These are phyloP conservation scores for Lota lota DNA, from an alignment of 2,113 vertebrate species.

Conservation along the genomic window DNA sequence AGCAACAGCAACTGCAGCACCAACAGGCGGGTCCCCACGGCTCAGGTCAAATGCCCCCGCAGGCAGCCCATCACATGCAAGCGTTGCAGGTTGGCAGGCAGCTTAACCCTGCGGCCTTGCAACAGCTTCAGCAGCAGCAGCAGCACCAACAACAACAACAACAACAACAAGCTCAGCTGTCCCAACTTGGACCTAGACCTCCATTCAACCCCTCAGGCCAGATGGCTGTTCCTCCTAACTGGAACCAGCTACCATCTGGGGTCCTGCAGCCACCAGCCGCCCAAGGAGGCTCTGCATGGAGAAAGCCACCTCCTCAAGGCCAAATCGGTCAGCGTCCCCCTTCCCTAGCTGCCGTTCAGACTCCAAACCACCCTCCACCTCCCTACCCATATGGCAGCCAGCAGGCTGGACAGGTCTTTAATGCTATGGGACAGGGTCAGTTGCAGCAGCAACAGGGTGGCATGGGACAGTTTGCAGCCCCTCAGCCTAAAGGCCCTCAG, in stretches of 20 bases:
- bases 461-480: slow-evolving; percentile 89
- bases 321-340: slow-evolving; percentile 87
- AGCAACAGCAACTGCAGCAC: slow-evolving; percentile 84
- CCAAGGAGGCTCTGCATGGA: slow-evolving; percentile 88
- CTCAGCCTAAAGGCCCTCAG: slow-evolving; percentile 91
- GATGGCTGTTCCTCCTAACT: slow-evolving; percentile 88
- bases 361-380: slow-evolving; percentile 94
- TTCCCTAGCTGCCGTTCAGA: slow-evolving; percentile 89
- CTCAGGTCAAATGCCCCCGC: slow-evolving; percentile 82
- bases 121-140: slow-evolving; percentile 86
- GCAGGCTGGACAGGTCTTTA: slow-evolving; percentile 87
- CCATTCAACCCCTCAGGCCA: slow-evolving; percentile 87
- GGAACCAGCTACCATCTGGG: slow-evolving; percentile 92
- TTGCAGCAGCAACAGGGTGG: slow-evolving; percentile 83
- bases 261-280: slow-evolving; percentile 84
- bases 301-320: slow-evolving; percentile 85
- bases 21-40: slow-evolving; percentile 80
- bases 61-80: slow-evolving; percentile 91
- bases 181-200: slow-evolving; percentile 80
- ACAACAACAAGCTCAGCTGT: slow-evolving; percentile 62
- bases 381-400: slow-evolving; percentile 98
- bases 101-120: slow-evolving; percentile 86
- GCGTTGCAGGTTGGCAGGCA: slow-evolving; percentile 84
- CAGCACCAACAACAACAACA: slow-evolving; percentile 74
- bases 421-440: slow-evolving; percentile 66